Percentiles rank a stretch among this genome's conserved stretches.
Conservation (phyloP, 1,140 invertebrate species). For the Zaprionus lachaisei region DNA sequence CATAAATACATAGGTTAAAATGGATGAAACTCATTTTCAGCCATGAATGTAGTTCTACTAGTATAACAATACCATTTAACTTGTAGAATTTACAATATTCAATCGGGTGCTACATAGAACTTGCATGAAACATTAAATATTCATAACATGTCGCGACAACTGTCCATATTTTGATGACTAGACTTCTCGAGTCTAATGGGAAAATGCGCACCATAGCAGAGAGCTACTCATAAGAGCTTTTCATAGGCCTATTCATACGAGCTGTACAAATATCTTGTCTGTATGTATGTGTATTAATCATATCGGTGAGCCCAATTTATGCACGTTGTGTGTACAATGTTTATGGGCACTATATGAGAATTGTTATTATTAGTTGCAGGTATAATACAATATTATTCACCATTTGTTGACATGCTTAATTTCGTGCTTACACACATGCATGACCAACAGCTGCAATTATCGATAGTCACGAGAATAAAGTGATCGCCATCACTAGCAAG, state of each 20-base stretch:
- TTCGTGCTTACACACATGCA: constrained; percentile 8
- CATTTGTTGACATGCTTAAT: constrained; percentile 28
- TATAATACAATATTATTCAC: constrained; percentile 51
- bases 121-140: constrained; percentile 1
- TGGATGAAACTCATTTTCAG: not conserved
- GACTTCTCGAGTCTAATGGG: constrained; percentile 7
- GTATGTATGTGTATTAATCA: not conserved
- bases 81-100: not conserved
- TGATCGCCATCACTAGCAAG: not conserved
- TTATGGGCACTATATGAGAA: not conserved
- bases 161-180: constrained; percentile 28
- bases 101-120: not conserved
- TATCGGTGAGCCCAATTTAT: not conserved
- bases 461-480: not conserved
- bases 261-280: not conserved
- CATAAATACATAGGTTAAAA: not conserved
- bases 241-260: constrained; percentile 22
- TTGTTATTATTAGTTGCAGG: constrained; percentile 52
- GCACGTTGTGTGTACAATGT: not conserved
- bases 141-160: not conserved
- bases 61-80: too few species aligned
- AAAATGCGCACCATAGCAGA: not conserved
- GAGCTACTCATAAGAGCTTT: constrained; percentile 7
- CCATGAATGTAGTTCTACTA: not conserved
- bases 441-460: not conserved